Evolutionary conservation across 2,888 invertebrate genomes (phyloP), one percentile per base, ranked within the genome.

Genomic region (Marronus borbonicus): DNA sequence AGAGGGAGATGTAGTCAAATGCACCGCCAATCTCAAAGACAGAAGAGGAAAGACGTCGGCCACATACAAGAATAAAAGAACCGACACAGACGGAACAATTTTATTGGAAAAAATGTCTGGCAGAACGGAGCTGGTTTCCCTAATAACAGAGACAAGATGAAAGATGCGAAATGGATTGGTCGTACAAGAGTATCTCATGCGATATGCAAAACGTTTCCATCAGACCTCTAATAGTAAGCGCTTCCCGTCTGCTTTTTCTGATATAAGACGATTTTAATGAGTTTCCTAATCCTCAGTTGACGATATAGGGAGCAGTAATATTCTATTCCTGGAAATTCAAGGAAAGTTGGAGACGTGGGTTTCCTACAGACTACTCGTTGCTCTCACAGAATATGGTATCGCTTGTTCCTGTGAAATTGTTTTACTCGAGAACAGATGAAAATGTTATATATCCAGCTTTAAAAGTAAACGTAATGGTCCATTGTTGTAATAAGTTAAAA

Each of bases 41-140:
- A 58, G 55, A 58, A 39, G 39, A 36, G 36, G 39, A 36, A 66
- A 44, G 65, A n/a, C 65, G 8, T 66, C 65, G 10, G 5, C 44
- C 36, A 7, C 17, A 10, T 20, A 20, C 8, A 66, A 39, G 65
- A 44, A 66, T 66, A 39, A 20, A 66, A 36, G 31, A 5, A 66
- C 14, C 55, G 20, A 20, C 17, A 66, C 17, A 66, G 65, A 66
- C 65, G 36, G 44, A 44, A 66, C 65, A 66, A 66, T 66, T 66
- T 66, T 66, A 66, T 66, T 17, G 65, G 20, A 44, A 66, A 44
- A 66, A 66, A 66, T 66, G 44, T 66, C 65, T 39, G 17, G 65
- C 65, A 66, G 55, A 58, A 66, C 65, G 10, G 44, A 66, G 65
- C 24, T 39, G 65, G 55, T 17, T 66, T 36, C 17, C 65, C 65